These are phyloP conservation scores for Dione vanillae DNA, from an alignment of 2,888 invertebrate genomes.

Conservation along the genomic window DNA sequence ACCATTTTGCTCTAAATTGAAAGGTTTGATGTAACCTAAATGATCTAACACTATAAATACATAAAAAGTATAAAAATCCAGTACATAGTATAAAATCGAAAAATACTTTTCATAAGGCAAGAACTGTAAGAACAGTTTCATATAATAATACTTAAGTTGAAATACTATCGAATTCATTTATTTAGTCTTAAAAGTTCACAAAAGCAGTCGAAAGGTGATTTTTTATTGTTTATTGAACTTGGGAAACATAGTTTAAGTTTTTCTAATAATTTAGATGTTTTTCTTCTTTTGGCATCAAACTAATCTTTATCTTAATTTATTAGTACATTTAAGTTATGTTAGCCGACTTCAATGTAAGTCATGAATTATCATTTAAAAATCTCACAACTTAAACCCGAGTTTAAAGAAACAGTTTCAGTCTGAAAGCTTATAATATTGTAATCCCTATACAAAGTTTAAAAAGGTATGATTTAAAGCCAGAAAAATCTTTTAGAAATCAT, in stretches of 20 bases:
- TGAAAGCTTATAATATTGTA: not conserved
- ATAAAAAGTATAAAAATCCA: not conserved
- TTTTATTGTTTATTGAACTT: no score
- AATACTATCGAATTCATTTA: not conserved
- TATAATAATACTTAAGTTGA: slow-evolving; percentile 1
- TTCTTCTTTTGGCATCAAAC: no score
- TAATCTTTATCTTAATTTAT: no score
- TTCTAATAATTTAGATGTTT: no score
- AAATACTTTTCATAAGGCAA: slow-evolving; percentile 10
- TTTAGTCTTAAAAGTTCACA: not conserved
- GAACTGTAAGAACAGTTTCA: slow-evolving; percentile 7
- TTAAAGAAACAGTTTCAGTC: not conserved
- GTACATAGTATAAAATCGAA: not conserved
- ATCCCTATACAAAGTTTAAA: no score
- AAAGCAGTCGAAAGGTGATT: not conserved
- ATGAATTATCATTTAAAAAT: not conserved
- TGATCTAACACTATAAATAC: not conserved
- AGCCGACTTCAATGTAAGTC: not conserved
- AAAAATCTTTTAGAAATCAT: no score
- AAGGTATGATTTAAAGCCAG: no score
- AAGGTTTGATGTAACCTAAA: not conserved
- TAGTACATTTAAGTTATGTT: not conserved
- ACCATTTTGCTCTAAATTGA: slow-evolving; percentile 1
- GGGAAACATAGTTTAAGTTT: no score
- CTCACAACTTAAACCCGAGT: not conserved